Evolutionary conservation across 1,140 invertebrate genomes (phyloP), one percentile per base, ranked within the genome.

Genomic region (Papilio polytes): DNA sequence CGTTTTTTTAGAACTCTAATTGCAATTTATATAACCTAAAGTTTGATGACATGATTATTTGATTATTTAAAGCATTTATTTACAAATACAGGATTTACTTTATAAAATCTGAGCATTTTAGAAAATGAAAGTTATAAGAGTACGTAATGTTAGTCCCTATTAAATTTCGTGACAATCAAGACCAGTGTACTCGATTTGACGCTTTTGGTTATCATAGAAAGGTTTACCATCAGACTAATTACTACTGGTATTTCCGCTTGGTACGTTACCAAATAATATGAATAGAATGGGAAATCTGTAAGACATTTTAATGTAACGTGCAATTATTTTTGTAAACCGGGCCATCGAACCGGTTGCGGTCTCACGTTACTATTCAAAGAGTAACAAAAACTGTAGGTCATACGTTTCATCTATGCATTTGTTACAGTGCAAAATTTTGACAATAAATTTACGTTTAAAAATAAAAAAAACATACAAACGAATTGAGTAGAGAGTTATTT

Each of bases 311-410:
- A 36, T 70, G 63, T n/a, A 70, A 31, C 63, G 12, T 70, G 63
- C 63, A 70, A 70, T 70, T 70, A 70, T 70, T 70, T 31, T 70
- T 70, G 63, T 70, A 70, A 31, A 63, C 59, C 59, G 59, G 63
- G 63, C 31, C 63, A 70, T 31, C 13, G 13, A 31, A 70, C 63
- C 63, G 12, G 63, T 70, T 70, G 63, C 15, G 63, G 63, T 70
- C 63, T 70, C 63, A 70, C 63, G 63, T 70, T 70, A 70, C 63
- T 36, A 70, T 70, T 70, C 26, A 7, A 12, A 70, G 26, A 70
- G 63, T 15, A 70, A 13, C 22, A 70, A 31, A 70, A 66, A 26
- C 20, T 66, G 10, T 59, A 12, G 59, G 3, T 26, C 3, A 26
- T 22, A 22, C 12, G 12, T 22, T 63, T 12, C 3, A 12, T 63